Conservation (phyloP, 1,140 invertebrate genomes). For the Drosophila tristis region DNA sequence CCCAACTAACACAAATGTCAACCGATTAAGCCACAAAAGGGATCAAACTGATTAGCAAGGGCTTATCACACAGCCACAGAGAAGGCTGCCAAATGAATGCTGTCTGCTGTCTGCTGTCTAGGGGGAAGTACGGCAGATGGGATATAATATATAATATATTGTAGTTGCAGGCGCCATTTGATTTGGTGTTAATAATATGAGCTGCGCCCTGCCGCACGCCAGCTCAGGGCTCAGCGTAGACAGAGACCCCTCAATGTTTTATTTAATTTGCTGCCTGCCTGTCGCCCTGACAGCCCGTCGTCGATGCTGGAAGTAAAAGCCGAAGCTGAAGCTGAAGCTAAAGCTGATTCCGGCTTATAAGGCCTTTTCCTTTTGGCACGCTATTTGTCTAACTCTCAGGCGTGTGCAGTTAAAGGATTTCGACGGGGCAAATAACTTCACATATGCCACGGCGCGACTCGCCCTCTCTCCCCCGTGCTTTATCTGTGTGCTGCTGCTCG, state of each 20-base stretch:
- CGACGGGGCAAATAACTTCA: constrained; percentile 64
- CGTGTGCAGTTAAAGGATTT: constrained; percentile 78
- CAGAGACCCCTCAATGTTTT: constrained; percentile 53
- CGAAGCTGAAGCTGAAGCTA: constrained; percentile 3
- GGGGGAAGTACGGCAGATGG: no score
- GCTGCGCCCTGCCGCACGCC: constrained; percentile 1
- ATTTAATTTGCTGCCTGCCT: constrained; percentile 72
- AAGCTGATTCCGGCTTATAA: constrained; percentile 39
- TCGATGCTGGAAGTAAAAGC: constrained; percentile 22
- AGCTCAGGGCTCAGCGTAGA: constrained; percentile 34
- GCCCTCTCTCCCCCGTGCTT: no score
- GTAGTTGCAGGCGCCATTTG: constrained; percentile 36
- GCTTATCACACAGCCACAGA: constrained; percentile 38
- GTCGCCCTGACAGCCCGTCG: constrained; percentile 52
- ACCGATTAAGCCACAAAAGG: constrained; percentile 77
- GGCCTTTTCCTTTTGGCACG: constrained; percentile 55
- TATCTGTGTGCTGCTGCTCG: constrained; percentile 36
- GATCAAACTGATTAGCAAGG: constrained; percentile 78
- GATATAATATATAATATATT: no score
- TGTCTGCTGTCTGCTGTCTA: no score
- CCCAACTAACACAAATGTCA: constrained; percentile 77
- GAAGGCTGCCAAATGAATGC: no score
- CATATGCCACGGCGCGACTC: constrained; percentile 42
- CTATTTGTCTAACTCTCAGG: constrained; percentile 78
- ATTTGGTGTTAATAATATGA: constrained; percentile 80